phyloP scores from a whole-genome alignment of 2,797 vertebrate species.

The Philypnodon macrostomus region DNA sequence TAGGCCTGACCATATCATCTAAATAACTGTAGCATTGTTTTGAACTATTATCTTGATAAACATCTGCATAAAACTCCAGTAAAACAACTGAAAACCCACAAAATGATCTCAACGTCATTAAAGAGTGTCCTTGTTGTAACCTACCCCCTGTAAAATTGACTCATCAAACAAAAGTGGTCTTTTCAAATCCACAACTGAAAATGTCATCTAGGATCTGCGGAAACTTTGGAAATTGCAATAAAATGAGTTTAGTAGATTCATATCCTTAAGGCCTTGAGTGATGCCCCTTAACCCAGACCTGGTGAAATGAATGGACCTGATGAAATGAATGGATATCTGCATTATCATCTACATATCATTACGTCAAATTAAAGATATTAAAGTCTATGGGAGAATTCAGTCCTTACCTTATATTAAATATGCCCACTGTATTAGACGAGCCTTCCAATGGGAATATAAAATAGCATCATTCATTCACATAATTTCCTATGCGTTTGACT shows the following conservation, averaged over 20 bases:
- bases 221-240: not conserved
- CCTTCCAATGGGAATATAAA: constrained; percentile 2
- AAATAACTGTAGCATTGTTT: too few species aligned
- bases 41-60: too few species aligned
- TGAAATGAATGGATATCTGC: not conserved
- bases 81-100: too few species aligned
- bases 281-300: not conserved
- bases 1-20: too few species aligned
- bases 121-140: too few species aligned
- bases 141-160: too few species aligned
- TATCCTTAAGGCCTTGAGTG: not conserved
- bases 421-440: not conserved
- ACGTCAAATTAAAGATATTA: not conserved
- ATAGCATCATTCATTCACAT: constrained; percentile 1
- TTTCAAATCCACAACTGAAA: not conserved
- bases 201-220: not conserved
- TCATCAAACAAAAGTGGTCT: too few species aligned
- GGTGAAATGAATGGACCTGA: not conserved
- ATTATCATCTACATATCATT: not conserved
- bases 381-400: not conserved
- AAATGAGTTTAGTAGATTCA: not conserved
- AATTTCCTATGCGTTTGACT: constrained; percentile 7
- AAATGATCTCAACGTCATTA: too few species aligned
- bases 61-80: too few species aligned
- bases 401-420: not conserved